Percentiles rank a stretch among this genome's conserved stretches.
Evolutionary conservation across 1,140 invertebrate genomes (phyloP).

Genomic region (Hesperophylax magnus): DNA sequence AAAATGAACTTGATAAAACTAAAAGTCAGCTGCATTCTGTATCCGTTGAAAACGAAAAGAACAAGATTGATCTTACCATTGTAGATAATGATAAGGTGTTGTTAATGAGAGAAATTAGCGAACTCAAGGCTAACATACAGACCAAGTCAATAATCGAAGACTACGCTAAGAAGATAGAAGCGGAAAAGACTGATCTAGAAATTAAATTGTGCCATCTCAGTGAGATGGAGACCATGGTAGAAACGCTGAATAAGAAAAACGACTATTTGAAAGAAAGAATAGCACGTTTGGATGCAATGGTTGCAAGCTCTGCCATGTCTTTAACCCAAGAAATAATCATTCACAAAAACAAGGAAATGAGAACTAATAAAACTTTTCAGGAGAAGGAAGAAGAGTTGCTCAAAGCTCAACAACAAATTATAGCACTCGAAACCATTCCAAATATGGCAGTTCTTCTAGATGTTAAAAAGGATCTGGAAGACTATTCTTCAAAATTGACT

Average conservation of each 20-base stretch:
- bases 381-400: slow-evolving; percentile 15
- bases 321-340: not conserved
- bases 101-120: slow-evolving; percentile 64
- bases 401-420: not conserved
- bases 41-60: slow-evolving; percentile 66
- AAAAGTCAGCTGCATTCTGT: slow-evolving; percentile 62
- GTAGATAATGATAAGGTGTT: slow-evolving; percentile 69
- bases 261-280: slow-evolving; percentile 32
- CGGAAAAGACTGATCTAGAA: slow-evolving; percentile 46
- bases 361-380: not conserved
- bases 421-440: not conserved
- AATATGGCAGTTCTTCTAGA: not conserved
- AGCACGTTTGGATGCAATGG: slow-evolving; percentile 43
- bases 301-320: not conserved
- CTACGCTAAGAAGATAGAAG: slow-evolving; percentile 48
- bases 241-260: slow-evolving; percentile 32
- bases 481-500: not conserved
- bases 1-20: slow-evolving; percentile 64
- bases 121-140: slow-evolving; percentile 60
- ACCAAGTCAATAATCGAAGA: slow-evolving; percentile 51
- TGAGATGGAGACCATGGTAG: slow-evolving; percentile 22
- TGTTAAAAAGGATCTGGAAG: not conserved
- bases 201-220: slow-evolving; percentile 31
- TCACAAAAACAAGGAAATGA: slow-evolving; percentile 4
- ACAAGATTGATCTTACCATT: slow-evolving; percentile 66